These are phyloP conservation scores for Neopelma chrysocephalum DNA, from an alignment of 2,797 vertebrate genomes.

Conservation along the genomic window DNA sequence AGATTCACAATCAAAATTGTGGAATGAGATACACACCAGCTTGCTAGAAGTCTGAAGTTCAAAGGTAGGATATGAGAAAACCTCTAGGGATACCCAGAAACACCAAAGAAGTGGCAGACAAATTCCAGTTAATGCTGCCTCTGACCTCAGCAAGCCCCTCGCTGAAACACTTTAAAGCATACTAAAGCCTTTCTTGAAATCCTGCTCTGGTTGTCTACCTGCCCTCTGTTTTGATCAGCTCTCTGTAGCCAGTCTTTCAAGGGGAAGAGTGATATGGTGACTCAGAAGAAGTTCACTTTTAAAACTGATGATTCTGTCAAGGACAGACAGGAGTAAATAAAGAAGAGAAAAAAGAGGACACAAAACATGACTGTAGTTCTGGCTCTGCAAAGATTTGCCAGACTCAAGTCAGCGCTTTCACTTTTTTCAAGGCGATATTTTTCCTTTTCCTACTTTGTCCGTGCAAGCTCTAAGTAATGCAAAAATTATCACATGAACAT, in stretches of 20 bases:
- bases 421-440: neutral
- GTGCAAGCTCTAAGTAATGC: neutral
- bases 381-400: neutral
- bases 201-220: constrained; percentile 43
- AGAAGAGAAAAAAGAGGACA: neutral
- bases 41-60: constrained; percentile 50
- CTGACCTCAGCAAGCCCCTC: constrained; percentile 46
- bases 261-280: neutral
- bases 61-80: constrained; percentile 45
- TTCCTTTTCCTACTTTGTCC: neutral
- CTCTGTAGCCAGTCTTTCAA: constrained; percentile 40
- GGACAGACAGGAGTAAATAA: neutral
- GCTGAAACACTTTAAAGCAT: constrained; percentile 43
- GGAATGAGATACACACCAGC: neutral
- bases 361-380: neutral
- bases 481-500: neutral
- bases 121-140: constrained; percentile 65
- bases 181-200: constrained; percentile 52
- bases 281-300: constrained; percentile 10
- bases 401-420: neutral
- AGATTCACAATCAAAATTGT: constrained; percentile 18
- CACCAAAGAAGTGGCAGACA: constrained; percentile 53
- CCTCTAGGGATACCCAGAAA: constrained; percentile 40
- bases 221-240: constrained; percentile 62
- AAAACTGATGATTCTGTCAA: constrained; percentile 3